phyloP scores from a whole-genome alignment of 2,888 invertebrate species.

The Cheilosia urbana region DNA sequence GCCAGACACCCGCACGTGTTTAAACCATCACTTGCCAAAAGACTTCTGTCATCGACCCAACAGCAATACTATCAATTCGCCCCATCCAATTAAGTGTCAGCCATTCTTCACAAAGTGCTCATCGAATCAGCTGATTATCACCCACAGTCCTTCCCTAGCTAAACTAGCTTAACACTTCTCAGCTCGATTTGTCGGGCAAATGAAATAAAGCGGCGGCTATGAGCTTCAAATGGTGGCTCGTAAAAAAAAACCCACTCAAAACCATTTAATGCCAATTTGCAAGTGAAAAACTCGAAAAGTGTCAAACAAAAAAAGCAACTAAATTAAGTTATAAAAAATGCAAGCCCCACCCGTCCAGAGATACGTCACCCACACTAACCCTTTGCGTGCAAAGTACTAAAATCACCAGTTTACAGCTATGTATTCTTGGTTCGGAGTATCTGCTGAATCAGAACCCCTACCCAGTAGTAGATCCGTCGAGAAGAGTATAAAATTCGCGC shows the following conservation, averaged over 20 bases:
- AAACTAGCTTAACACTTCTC: conserved; percentile 27
- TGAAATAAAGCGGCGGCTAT: conserved; percentile 51
- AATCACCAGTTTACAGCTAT: conserved; percentile 66
- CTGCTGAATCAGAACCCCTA: conserved; percentile 51
- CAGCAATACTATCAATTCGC: background rate
- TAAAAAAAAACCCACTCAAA: conserved; percentile 50
- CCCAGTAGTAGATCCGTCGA: conserved; percentile 34
- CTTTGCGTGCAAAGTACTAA: conserved; percentile 32
- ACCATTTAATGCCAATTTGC: conserved; percentile 66
- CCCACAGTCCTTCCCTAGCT: background rate
- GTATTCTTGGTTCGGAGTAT: conserved; percentile 56
- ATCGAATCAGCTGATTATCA: conserved; percentile 54
- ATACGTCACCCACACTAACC: conserved; percentile 6
- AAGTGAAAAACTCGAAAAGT: conserved; percentile 24
- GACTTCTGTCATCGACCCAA: too few species aligned
- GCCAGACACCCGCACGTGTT: too few species aligned
- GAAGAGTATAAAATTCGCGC: conserved; percentile 58
- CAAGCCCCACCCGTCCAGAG: conserved; percentile 15
- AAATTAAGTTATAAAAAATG: conserved; percentile 65
- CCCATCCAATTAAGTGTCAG: background rate
- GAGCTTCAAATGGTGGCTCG: conserved; percentile 47
- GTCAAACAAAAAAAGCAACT: conserved; percentile 18
- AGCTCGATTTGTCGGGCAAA: conserved; percentile 46
- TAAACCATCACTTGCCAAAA: too few species aligned
- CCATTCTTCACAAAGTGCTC: background rate